These are phyloP conservation scores for Tribolium castaneum DNA, from an alignment of 1,140 invertebrate species.

Conservation along the genomic window DNA sequence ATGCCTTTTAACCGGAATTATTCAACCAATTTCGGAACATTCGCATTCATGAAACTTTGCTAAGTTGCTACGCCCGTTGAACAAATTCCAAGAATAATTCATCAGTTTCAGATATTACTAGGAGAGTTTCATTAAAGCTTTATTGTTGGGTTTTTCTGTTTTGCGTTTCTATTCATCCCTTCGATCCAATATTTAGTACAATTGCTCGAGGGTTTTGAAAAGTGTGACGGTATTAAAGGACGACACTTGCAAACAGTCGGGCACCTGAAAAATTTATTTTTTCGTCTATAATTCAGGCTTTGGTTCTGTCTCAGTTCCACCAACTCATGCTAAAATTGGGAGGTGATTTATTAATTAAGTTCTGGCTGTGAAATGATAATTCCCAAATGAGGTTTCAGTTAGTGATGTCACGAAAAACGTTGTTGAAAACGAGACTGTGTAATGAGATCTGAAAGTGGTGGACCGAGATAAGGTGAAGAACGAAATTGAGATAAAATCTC, in stretches of 20 bases:
- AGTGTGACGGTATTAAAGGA: not conserved
- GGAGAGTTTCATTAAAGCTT: not conserved
- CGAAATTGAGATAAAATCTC: not conserved
- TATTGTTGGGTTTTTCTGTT: not conserved
- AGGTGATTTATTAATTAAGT: not conserved
- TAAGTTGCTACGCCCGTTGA: not conserved
- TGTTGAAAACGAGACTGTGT: not conserved
- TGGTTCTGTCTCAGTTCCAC: not conserved
- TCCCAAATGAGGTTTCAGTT: not conserved
- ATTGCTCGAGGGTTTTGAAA: not conserved
- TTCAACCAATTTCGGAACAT: not conserved
- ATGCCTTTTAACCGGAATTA: not conserved
- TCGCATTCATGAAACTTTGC: not conserved
- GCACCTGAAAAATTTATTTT: not conserved
- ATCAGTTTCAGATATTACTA: not conserved
- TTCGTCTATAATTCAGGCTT: not conserved
- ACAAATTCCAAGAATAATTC: not conserved
- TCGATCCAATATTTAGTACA: conserved; percentile 4
- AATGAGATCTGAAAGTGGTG: not conserved
- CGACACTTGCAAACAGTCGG: not conserved
- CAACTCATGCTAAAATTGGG: not conserved
- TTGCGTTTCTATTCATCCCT: conserved; percentile 2
- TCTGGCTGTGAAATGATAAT: not conserved
- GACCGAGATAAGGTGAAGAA: not conserved
- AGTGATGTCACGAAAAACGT: not conserved